A percentile compares a stretch with the other conserved stretches of the same genome.
These are phyloP conservation scores for Heliconius aoede DNA, from an alignment of 2,888 invertebrate species.

Conservation along the genomic window DNA sequence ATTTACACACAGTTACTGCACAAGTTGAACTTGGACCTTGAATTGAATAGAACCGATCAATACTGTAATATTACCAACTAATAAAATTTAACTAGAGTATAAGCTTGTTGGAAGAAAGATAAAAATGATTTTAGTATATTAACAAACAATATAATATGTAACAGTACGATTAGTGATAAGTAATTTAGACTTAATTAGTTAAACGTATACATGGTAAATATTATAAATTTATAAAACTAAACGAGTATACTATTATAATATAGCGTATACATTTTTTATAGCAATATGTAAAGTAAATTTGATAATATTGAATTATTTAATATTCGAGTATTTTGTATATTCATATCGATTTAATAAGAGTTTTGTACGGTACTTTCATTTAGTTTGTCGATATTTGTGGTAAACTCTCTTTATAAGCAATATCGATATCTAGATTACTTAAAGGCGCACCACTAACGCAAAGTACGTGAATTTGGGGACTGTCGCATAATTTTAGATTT, in stretches of 20 bases:
- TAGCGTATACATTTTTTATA: background rate
- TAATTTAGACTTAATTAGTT: background rate
- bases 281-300: background rate
- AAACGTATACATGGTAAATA: background rate
- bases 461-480: constrained; percentile 64
- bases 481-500: constrained; percentile 63
- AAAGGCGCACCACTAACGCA: constrained; percentile 65
- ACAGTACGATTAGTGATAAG: no score
- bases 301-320: background rate
- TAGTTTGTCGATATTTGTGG: background rate
- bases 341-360: background rate
- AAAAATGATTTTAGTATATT: background rate
- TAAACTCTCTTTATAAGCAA: background rate
- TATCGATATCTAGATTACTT: background rate
- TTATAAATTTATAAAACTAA: background rate
- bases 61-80: constrained; percentile 39
- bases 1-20: background rate
- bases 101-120: constrained; percentile 13
- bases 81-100: constrained; percentile 41
- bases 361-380: background rate
- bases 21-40: constrained; percentile 19
- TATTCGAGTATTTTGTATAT: background rate
- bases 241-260: background rate
- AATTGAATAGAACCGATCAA: constrained; percentile 38
- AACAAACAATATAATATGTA: no score